Evolutionary conservation across 2,888 invertebrate genomes (phyloP).

Genomic region (Mythimna vitellina): DNA sequence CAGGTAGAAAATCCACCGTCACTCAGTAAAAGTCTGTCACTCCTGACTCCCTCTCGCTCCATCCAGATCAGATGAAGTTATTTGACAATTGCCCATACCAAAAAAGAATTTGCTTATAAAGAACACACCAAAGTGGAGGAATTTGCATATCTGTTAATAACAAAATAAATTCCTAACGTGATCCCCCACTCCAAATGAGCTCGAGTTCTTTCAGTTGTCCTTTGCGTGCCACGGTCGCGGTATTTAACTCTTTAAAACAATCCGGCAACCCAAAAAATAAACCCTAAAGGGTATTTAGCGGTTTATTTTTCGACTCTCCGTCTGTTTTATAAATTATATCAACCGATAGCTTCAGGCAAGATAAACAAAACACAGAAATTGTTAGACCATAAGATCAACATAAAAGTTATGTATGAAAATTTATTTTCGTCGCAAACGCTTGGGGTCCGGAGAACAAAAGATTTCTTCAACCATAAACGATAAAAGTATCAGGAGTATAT

Average conservation of each 20-base stretch:
- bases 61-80: too few relatives aligned
- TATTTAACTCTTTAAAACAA: too few relatives aligned
- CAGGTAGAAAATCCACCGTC: too few relatives aligned
- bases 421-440: conserved; percentile 37
- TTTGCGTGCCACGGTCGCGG: too few relatives aligned
- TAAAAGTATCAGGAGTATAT: conserved; percentile 56
- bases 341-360: conserved; percentile 31
- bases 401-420: conserved; percentile 38
- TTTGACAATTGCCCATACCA: too few relatives aligned
- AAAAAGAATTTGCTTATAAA: too few relatives aligned
- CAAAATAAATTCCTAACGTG: not conserved
- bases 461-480: conserved; percentile 53
- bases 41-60: too few relatives aligned
- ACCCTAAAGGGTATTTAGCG: not conserved
- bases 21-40: too few relatives aligned
- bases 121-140: too few relatives aligned
- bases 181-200: not conserved
- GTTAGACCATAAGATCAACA: conserved; percentile 38
- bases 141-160: not conserved
- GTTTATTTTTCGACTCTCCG: conserved; percentile 17
- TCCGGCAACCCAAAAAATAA: not conserved
- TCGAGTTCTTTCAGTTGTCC: too few relatives aligned
- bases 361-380: conserved; percentile 40
- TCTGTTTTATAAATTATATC: conserved; percentile 41
- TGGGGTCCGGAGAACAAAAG: conserved; percentile 53